A percentile compares a stretch with the other conserved stretches of the same genome.
phyloP scores from a whole-genome alignment of 2,888 invertebrate species.

The Drosophila colorata region DNA sequence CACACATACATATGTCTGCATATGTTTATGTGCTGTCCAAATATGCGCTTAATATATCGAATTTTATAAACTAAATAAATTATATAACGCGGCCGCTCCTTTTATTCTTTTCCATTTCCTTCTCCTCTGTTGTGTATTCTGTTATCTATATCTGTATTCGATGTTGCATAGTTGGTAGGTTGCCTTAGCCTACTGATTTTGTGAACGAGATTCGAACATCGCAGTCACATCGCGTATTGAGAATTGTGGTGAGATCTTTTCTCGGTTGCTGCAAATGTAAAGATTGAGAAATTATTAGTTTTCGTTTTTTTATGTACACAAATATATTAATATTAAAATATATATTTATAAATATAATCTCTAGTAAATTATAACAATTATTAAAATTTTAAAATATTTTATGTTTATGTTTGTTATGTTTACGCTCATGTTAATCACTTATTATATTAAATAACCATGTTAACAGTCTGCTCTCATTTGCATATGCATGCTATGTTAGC shows the following conservation, averaged over 20 bases:
- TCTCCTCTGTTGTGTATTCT: constrained; percentile 3
- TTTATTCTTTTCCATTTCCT: constrained; percentile 1
- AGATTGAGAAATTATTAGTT: constrained; percentile 1
- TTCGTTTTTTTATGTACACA: too few relatives aligned
- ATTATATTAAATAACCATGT: too few relatives aligned
- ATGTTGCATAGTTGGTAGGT: constrained; percentile 24
- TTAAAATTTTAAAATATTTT: too few relatives aligned
- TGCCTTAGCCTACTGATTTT: constrained; percentile 83
- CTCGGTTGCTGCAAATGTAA: constrained; percentile 87
- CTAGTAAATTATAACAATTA: too few relatives aligned
- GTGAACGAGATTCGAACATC: constrained; percentile 91
- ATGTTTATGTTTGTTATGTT: too few relatives aligned
- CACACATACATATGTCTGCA: constrained; percentile 16
- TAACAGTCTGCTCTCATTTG: too few relatives aligned
- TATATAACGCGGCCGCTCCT: constrained; percentile 58
- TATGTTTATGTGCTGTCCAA: constrained; percentile 15
- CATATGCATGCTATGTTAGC: too few relatives aligned
- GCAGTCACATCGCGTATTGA: constrained; percentile 93
- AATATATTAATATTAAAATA: too few relatives aligned
- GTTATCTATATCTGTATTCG: constrained; percentile 44
- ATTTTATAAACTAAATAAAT: constrained; percentile 73
- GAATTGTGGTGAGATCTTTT: constrained; percentile 89
- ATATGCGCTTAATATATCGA: constrained; percentile 41
- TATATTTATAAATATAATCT: too few relatives aligned
- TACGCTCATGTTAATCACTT: too few relatives aligned